A percentile compares a stretch with the other conserved stretches of the same genome.
phyloP scores from a whole-genome alignment of 2,888 invertebrate genomes.

The Lasioglossum zephyrum region DNA sequence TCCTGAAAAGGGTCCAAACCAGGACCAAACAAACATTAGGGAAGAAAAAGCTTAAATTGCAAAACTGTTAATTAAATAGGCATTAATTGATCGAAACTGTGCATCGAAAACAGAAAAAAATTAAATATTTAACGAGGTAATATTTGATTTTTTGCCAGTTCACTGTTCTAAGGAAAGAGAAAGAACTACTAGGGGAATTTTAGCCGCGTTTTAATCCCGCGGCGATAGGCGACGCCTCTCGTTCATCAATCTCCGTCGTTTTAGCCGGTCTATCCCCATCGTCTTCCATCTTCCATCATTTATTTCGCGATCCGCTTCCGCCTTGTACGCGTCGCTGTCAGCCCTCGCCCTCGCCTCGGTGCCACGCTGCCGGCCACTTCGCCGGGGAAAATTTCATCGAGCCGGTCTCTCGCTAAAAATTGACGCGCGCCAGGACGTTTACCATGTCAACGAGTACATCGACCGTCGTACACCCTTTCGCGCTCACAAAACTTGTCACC shows the following conservation, averaged over 20 bases:
- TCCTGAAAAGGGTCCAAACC: no score
- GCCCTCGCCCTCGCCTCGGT: neutral
- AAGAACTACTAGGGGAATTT: conserved; percentile 55
- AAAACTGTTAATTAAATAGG: no score
- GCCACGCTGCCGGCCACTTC: conserved; percentile 1
- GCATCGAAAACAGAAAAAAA: no score
- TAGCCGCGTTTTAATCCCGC: conserved; percentile 73
- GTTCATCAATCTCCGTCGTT: conserved; percentile 76
- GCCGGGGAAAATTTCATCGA: conserved; percentile 33
- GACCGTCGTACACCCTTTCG: neutral
- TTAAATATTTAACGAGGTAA: neutral
- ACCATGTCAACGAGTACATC: conserved; percentile 25
- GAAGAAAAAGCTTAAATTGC: no score
- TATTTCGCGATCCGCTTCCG: conserved; percentile 59
- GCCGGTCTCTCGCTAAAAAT: conserved; percentile 12
- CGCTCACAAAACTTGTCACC: neutral
- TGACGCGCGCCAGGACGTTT: conserved; percentile 11
- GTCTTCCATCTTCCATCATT: conserved; percentile 68
- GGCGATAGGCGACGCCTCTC: conserved; percentile 61
- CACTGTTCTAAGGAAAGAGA: neutral
- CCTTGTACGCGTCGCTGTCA: conserved; percentile 37
- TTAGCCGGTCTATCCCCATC: conserved; percentile 37
- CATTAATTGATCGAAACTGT: no score
- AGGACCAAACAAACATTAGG: no score
- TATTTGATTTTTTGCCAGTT: neutral